Base-by-base conservation (phyloP, 1,140 invertebrate species). In the Tetramorium alpestre region DNA sequence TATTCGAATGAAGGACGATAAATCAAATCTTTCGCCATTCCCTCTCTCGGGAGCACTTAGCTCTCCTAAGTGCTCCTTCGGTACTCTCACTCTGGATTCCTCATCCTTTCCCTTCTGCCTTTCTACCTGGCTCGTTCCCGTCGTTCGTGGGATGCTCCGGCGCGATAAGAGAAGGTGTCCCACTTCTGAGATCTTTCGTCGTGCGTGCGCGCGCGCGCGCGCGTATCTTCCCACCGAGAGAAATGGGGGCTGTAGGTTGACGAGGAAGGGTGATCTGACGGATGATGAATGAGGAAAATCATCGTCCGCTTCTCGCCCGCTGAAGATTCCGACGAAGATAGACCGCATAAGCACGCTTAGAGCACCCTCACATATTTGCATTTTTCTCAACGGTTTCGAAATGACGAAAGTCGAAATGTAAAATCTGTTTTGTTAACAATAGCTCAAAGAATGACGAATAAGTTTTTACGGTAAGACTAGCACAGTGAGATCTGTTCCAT, bases 1-100 rank as follows among this genome's bases (percentile, higher is more conserved):
- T 75, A 25, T 11, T 75, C 11, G 3, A 7, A 75, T 49, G 18
- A 8, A n/a, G 28, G 44, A 44, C 41, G 22, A 72, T 72, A 38
- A 51, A 75, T 75, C 54, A 44, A 58, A 41, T 58, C 51, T 41
- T 25, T 60, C 38, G 54, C 18, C 56, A 4, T 69, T 87, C 38
- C 70, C 81, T 88, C 73, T 78, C 25, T 47, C 41, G 80, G 41
- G 25, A 18, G 51, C 44, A 56, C 25, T 70, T 65, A 78, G 49
- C 51, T 82, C 77, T 47, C 64, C 72, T 64, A 18, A 22, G 33
- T 49, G 49, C 38, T 67, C 44, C 56, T 25, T n/a, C 33, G 81
- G 44, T 89, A 90, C 89, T 90, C 89, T 90, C 89, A 87, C 88
- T 87, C 38, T 65, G 58, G 25, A n/a, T 49, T 69, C 54, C 58